Evolutionary conservation across 2,113 vertebrate genomes (phyloP).

Genomic region (Tiliqua scincoides): DNA sequence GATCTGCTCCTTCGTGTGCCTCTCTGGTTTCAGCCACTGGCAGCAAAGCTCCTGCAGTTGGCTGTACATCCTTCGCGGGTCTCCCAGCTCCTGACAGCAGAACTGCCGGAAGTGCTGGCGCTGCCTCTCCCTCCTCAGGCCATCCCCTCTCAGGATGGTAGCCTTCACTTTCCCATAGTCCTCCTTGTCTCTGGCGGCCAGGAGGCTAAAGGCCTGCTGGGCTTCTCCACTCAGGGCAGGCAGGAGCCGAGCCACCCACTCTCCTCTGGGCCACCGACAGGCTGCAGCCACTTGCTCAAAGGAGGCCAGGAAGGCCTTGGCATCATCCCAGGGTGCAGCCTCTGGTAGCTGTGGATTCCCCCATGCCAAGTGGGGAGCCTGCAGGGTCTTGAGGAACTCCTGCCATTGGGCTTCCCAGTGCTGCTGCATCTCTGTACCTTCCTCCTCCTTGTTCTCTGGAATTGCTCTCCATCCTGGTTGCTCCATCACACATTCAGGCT

Average conservation of each 20-base stretch:
- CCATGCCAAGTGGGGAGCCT: not conserved
- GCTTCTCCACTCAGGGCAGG: constrained; percentile 1
- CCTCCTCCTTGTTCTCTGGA: not conserved
- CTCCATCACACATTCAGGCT: not conserved
- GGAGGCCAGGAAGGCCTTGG: constrained; percentile 21
- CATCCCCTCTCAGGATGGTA: constrained; percentile 46
- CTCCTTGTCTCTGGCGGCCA: not conserved
- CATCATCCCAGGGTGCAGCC: not conserved
- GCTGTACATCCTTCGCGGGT: constrained; percentile 46
- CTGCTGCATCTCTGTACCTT: not conserved
- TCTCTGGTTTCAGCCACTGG: constrained; percentile 65
- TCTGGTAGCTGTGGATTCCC: not conserved
- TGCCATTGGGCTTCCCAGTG: constrained; percentile 9
- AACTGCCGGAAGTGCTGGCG: constrained; percentile 58
- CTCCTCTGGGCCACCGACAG: not conserved
- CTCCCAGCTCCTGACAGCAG: constrained; percentile 58
- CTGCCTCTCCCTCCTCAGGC: constrained; percentile 2
- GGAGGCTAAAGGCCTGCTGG: not conserved
- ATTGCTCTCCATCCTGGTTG: no score
- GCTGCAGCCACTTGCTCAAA: constrained; percentile 15
- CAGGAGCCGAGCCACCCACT: not conserved
- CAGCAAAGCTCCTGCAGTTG: constrained; percentile 59
- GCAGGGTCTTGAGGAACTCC: not conserved
- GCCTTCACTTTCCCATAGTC: constrained; percentile 37
- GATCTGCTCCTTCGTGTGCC: constrained; percentile 58